A percentile compares a stretch with the other conserved stretches of the same genome.
phyloP scores from a whole-genome alignment of 2,113 vertebrate genomes.

The Dendropsophus ebraccatus region DNA sequence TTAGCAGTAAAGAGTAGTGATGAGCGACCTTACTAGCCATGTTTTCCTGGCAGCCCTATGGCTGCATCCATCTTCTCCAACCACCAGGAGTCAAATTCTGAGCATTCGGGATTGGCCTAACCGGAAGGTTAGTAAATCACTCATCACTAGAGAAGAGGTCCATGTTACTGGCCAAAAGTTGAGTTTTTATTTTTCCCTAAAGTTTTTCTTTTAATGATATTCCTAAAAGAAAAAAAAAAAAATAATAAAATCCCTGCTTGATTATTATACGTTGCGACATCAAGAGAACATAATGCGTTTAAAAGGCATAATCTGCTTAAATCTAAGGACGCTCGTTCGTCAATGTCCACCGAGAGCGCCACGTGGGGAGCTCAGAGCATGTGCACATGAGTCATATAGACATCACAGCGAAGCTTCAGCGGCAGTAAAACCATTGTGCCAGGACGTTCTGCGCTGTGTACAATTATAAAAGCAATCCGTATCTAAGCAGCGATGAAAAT shows the following conservation, averaged over 20 bases:
- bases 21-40: too few species aligned
- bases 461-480: conserved; percentile 11
- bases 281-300: conserved; percentile 27
- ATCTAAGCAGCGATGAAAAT: background rate
- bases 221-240: too few species aligned
- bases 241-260: background rate
- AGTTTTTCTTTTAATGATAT: too few species aligned
- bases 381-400: conserved; percentile 21
- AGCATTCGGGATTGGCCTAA: too few species aligned
- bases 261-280: background rate
- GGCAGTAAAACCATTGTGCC: background rate
- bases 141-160: too few species aligned
- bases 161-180: too few species aligned
- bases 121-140: too few species aligned
- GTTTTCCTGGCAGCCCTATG: too few species aligned
- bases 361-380: background rate
- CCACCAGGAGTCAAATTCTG: too few species aligned
- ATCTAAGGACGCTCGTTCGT: background rate
- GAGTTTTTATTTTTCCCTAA: too few species aligned
- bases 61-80: too few species aligned
- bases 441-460: background rate
- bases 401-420: background rate
- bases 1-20: too few species aligned
- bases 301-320: conserved; percentile 46
- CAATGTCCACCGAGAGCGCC: conserved; percentile 21